phyloP scores from a whole-genome alignment of 2,113 vertebrate species.

The Erythrolamprus reginae region DNA sequence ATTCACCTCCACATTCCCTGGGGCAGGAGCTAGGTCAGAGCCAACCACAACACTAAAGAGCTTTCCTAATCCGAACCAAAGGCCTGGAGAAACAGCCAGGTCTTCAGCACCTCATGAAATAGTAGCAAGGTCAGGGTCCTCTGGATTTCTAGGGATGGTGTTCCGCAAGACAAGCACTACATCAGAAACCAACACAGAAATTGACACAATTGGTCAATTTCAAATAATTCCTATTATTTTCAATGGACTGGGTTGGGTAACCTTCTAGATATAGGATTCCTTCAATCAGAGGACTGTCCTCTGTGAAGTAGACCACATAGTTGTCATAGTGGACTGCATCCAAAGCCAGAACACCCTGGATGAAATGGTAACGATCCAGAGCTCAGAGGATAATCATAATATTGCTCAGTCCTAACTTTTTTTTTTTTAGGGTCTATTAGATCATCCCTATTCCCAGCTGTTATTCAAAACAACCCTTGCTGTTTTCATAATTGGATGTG shows the following conservation, averaged over 20 bases:
- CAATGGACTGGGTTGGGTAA: not conserved
- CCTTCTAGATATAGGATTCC: not conserved
- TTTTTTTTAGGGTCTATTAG: not conserved
- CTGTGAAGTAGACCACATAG: not conserved
- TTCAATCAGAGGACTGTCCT: not conserved
- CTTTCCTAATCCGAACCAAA: not conserved
- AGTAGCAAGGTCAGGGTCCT: not conserved
- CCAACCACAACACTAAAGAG: too few relatives aligned
- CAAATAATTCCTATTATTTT: not conserved
- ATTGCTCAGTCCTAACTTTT: not conserved
- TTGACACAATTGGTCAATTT: not conserved
- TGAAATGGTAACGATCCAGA: not conserved
- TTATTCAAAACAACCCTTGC: not conserved
- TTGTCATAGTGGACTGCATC: not conserved
- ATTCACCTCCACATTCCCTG: too few relatives aligned
- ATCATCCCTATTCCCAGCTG: not conserved
- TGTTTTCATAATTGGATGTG: not conserved
- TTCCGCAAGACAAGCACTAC: not conserved
- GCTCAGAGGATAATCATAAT: not conserved
- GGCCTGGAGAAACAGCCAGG: not conserved
- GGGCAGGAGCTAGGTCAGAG: too few relatives aligned
- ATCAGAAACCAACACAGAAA: not conserved
- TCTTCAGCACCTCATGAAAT: not conserved
- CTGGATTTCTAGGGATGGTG: not conserved
- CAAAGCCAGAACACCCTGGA: not conserved